phyloP scores from a whole-genome alignment of 1,140 invertebrate species.

The Proctacanthus coquilletti region DNA sequence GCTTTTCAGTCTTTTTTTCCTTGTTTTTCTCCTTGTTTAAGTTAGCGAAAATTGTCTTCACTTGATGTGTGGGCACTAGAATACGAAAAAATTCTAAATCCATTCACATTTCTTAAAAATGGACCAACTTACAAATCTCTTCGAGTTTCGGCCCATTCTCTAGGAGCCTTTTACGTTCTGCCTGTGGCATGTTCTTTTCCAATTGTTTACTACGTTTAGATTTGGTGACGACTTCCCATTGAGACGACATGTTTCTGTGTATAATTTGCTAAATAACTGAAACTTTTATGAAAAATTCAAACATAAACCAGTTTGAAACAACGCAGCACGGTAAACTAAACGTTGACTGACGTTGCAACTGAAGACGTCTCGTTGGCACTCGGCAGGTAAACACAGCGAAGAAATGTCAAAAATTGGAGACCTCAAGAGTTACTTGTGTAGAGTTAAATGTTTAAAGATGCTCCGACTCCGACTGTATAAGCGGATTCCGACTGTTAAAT shows the following conservation, averaged over 20 bases:
- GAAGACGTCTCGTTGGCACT: too few relatives aligned
- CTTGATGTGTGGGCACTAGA: conserved; percentile 19
- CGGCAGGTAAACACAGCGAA: too few relatives aligned
- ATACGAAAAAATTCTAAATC: conserved; percentile 2
- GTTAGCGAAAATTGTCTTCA: conserved; percentile 13
- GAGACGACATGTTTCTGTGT: conserved; percentile 41
- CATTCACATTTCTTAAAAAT: conserved; percentile 3
- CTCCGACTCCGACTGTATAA: too few relatives aligned
- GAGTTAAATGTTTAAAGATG: too few relatives aligned
- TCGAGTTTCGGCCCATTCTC: conserved; percentile 46
- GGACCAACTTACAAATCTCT: conserved; percentile 39
- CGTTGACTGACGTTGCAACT: too few relatives aligned
- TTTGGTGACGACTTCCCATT: conserved; percentile 65
- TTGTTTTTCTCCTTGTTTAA: conserved; percentile 18
- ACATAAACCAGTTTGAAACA: too few relatives aligned
- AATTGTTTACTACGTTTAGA: conserved; percentile 48
- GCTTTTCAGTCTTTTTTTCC: conserved; percentile 5
- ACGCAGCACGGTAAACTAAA: too few relatives aligned
- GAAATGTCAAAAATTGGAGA: too few relatives aligned
- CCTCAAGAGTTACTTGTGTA: too few relatives aligned
- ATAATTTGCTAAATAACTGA: too few relatives aligned
- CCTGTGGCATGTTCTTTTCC: conserved; percentile 28
- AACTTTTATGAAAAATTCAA: too few relatives aligned
- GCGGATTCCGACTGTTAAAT: too few relatives aligned
- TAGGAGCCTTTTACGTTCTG: conserved; percentile 36